These are phyloP conservation scores for Onychostruthus taczanowskii DNA, from an alignment of 2,113 vertebrate genomes.

Conservation along the genomic window DNA sequence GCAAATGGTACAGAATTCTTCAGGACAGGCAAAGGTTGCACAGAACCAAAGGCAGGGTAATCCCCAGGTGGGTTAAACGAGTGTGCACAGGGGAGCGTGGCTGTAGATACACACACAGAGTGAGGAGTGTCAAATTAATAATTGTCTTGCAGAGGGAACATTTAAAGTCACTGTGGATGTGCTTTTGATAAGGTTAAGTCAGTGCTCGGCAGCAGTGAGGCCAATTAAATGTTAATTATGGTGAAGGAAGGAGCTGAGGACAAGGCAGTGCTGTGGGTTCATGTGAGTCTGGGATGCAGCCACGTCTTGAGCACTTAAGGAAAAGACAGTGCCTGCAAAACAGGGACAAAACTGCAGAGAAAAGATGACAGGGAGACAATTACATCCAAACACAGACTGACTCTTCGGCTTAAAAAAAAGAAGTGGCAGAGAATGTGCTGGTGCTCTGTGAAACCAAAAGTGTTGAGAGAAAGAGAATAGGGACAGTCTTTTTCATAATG, in stretches of 20 bases:
- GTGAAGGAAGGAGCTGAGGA: constrained; percentile 9
- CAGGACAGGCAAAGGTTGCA: background rate
- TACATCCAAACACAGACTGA: background rate
- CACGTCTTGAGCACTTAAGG: background rate
- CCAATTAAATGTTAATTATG: constrained; percentile 56
- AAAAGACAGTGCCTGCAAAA: background rate
- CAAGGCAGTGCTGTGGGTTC: background rate
- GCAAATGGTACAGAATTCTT: constrained; percentile 12
- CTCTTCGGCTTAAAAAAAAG: background rate
- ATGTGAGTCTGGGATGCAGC: background rate
- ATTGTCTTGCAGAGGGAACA: constrained; percentile 4
- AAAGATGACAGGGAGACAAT: background rate
- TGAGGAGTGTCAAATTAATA: constrained; percentile 10
- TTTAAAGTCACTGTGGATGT: constrained; percentile 2
- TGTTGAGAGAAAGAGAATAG: background rate
- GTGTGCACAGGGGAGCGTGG: background rate
- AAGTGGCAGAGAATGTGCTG: background rate
- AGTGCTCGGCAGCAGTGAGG: constrained; percentile 25
- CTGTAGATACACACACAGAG: constrained; percentile 7
- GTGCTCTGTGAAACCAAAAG: background rate
- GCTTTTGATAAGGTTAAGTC: constrained; percentile 50
- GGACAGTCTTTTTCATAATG: background rate
- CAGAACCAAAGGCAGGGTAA: background rate
- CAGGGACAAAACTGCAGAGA: background rate
- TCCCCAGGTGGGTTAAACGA: background rate